Percentiles rank a stretch among this genome's conserved stretches.
Conservation (phyloP, 1,140 invertebrate genomes). For the Magallana gigas region DNA sequence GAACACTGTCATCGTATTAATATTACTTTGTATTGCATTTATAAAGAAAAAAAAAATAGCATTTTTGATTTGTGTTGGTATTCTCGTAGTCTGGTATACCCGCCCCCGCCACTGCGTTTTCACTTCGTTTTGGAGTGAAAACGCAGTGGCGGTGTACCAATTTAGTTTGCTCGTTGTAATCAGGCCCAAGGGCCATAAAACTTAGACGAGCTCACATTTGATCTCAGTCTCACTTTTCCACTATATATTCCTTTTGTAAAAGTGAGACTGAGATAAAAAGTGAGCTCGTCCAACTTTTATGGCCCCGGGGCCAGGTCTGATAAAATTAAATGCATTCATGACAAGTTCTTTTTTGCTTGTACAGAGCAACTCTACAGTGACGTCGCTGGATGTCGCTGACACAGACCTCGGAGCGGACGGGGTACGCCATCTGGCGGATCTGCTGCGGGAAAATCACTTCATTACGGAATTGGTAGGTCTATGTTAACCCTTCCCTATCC, state of each 20-base stretch:
- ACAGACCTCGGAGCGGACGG: constrained; percentile 71
- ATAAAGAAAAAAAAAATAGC: not conserved
- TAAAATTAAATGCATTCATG: not conserved
- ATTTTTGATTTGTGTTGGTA: not conserved
- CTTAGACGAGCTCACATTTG: too few species aligned
- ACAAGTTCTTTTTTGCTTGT: not conserved
- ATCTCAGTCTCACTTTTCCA: too few species aligned
- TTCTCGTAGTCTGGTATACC: too few species aligned
- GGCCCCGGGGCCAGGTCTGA: too few species aligned
- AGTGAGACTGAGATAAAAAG: too few species aligned
- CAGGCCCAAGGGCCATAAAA: too few species aligned
- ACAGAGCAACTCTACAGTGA: constrained; percentile 72
- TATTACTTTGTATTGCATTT: not conserved
- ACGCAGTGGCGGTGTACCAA: too few species aligned
- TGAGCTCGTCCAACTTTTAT: too few species aligned
- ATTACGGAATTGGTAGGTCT: constrained; percentile 70
- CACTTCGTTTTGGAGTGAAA: too few species aligned
- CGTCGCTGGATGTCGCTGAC: constrained; percentile 70
- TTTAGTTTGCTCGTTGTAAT: too few species aligned
- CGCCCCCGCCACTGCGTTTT: too few species aligned
- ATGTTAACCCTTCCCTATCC: not conserved
- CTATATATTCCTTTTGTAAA: too few species aligned
- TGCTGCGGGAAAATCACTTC: constrained; percentile 72
- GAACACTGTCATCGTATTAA: not conserved
- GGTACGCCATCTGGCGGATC: constrained; percentile 64